A percentile compares a stretch with the other conserved stretches of the same genome.
Evolutionary conservation across 2,888 invertebrate species (phyloP).

Genomic region (Heliconius erato): DNA sequence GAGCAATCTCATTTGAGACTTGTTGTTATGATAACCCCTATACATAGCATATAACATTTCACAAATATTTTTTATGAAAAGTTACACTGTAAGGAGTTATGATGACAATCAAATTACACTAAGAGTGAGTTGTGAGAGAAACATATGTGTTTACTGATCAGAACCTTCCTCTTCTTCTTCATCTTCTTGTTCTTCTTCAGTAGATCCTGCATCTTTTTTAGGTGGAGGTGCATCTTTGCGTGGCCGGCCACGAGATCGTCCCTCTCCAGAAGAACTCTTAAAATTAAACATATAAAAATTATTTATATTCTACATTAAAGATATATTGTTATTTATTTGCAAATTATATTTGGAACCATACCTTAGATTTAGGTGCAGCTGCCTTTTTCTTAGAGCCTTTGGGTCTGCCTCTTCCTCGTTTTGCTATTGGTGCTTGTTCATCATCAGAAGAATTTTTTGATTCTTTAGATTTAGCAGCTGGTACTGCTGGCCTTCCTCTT

Average conservation of each 20-base stretch:
- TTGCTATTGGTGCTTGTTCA: conserved; percentile 83
- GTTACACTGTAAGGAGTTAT: conserved; percentile 64
- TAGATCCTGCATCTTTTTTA: conserved; percentile 81
- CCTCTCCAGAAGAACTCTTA: conserved; percentile 75
- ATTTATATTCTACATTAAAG: not conserved
- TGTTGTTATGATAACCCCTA: conserved; percentile 78
- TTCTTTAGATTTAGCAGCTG: conserved; percentile 80
- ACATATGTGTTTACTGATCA: conserved; percentile 80
- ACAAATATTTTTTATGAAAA: conserved; percentile 57
- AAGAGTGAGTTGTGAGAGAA: conserved; percentile 70
- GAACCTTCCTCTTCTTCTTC: conserved; percentile 84
- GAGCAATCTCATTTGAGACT: conserved; percentile 74
- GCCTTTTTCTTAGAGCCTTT: conserved; percentile 85
- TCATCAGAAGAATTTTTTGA: conserved; percentile 84
- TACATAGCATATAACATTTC: conserved; percentile 52
- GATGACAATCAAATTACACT: conserved; percentile 82
- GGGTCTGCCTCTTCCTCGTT: conserved; percentile 85
- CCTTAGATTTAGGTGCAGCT: conserved; percentile 78
- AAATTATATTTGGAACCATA: conserved; percentile 48
- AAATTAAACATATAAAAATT: conserved; percentile 40
- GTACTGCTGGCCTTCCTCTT: conserved; percentile 78
- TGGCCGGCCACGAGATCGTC: conserved; percentile 79
- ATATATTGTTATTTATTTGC: conserved; percentile 29
- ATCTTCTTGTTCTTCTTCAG: conserved; percentile 83
- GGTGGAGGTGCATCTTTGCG: conserved; percentile 82